Evolutionary conservation across 2,888 invertebrate genomes (phyloP).

Genomic region (Drosophila recens): DNA sequence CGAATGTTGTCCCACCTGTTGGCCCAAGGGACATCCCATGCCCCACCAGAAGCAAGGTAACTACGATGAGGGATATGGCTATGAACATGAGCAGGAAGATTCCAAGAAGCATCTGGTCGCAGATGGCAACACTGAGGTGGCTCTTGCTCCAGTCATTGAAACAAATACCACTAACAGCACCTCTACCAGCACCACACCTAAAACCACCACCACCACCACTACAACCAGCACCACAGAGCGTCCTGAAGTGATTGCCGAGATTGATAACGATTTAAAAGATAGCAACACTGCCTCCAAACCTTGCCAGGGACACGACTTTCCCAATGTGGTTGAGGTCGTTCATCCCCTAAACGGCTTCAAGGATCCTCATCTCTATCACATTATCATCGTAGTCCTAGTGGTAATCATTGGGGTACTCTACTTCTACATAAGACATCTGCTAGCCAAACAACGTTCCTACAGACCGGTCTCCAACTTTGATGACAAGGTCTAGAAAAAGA

Average conservation of each 20-base stretch:
- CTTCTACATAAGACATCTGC: slow-evolving; percentile 70
- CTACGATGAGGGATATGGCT: slow-evolving; percentile 66
- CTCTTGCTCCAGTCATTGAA: neutral
- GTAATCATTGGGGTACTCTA: slow-evolving; percentile 55
- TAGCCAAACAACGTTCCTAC: slow-evolving; percentile 84
- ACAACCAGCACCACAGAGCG: slow-evolving; percentile 20
- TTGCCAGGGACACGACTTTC: slow-evolving; percentile 61
- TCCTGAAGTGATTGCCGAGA: neutral
- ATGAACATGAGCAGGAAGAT: slow-evolving; percentile 34
- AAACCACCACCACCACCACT: neutral
- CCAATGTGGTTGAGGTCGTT: slow-evolving; percentile 76
- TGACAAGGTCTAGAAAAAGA: slow-evolving; percentile 78
- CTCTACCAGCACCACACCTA: neutral
- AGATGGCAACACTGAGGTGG: slow-evolving; percentile 8
- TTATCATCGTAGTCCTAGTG: slow-evolving; percentile 46
- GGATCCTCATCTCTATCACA: slow-evolving; percentile 10
- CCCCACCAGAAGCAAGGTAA: slow-evolving; percentile 64
- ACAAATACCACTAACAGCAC: neutral
- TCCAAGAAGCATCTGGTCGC: slow-evolving; percentile 24
- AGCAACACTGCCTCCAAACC: slow-evolving; percentile 19
- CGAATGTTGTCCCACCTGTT: slow-evolving; percentile 84
- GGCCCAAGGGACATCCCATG: slow-evolving; percentile 82
- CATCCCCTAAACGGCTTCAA: slow-evolving; percentile 42
- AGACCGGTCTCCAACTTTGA: slow-evolving; percentile 83
- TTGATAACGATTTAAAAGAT: slow-evolving; percentile 4